These are phyloP conservation scores for Holothuria leucospilota DNA, from an alignment of 53 echinoderm and acorn worm genomes.

Conservation along the genomic window DNA sequence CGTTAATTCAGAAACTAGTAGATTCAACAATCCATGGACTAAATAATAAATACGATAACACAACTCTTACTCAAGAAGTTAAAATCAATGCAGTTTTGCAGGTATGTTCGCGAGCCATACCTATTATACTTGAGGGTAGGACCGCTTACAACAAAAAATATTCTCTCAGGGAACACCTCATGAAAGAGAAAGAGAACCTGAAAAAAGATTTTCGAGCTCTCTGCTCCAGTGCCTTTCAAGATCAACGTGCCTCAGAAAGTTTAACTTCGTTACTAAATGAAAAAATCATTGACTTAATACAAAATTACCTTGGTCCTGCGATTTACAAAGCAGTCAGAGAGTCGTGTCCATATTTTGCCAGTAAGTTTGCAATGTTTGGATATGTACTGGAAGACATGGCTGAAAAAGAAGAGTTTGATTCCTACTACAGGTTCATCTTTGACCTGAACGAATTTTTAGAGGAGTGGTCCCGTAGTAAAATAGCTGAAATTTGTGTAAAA, in stretches of 20 bases:
- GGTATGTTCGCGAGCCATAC: neutral
- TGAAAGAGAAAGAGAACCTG: slow-evolving; percentile 3
- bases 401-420: slow-evolving; percentile 19
- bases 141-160: neutral
- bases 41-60: neutral
- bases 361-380: slow-evolving; percentile 38
- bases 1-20: neutral
- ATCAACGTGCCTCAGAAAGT: slow-evolving; percentile 18
- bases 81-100: slow-evolving; percentile 17
- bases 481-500: slow-evolving; percentile 16
- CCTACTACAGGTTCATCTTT: slow-evolving; percentile 20
- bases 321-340: slow-evolving; percentile 16
- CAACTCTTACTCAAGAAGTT: slow-evolving; percentile 12
- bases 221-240: slow-evolving; percentile 23
- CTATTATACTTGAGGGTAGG: slow-evolving; percentile 1
- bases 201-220: slow-evolving; percentile 33
- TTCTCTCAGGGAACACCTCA: slow-evolving; percentile 6
- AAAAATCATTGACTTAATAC: slow-evolving; percentile 6
- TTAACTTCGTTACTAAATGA: neutral
- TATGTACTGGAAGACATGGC: slow-evolving; percentile 42
- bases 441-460: slow-evolving; percentile 9
- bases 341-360: slow-evolving; percentile 4
- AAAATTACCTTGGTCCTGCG: slow-evolving; percentile 13
- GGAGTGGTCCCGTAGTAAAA: slow-evolving; percentile 11
- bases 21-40: neutral